phyloP scores from a whole-genome alignment of 1,140 invertebrate genomes.

The Neodiprion fabricii region DNA sequence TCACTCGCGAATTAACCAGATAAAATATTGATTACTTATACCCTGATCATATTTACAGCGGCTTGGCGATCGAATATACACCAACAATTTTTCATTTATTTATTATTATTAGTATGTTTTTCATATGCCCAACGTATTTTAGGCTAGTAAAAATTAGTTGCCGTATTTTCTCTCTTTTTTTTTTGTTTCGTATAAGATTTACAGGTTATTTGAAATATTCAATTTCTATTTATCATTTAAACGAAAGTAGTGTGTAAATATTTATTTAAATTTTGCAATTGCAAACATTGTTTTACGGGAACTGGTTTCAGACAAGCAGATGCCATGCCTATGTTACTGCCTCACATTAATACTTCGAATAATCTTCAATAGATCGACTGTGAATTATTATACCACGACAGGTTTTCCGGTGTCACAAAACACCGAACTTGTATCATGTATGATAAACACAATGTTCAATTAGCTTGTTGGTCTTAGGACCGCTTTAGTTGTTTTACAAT shows the following conservation, averaged over 20 bases:
- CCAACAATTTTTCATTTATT: slow-evolving; percentile 14
- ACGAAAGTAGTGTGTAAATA: background rate
- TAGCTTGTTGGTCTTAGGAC: background rate
- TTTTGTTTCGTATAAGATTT: background rate
- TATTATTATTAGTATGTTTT: background rate
- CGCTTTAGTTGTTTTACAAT: background rate
- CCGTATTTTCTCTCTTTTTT: background rate
- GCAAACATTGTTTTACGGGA: background rate
- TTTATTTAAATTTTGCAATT: background rate
- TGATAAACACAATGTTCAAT: background rate
- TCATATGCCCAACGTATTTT: background rate
- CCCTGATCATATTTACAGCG: slow-evolving; percentile 54
- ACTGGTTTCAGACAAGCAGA: background rate
- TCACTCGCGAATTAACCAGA: slow-evolving; percentile 27
- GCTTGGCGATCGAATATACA: slow-evolving; percentile 36
- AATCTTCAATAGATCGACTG: background rate
- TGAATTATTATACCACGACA: background rate
- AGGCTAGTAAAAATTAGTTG: slow-evolving; percentile 1
- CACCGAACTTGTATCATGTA: background rate
- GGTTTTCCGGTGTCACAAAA: background rate
- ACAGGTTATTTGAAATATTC: background rate
- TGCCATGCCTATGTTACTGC: too few species aligned
- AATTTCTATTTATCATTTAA: background rate
- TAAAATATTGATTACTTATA: slow-evolving; percentile 45
- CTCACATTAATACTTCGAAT: background rate